Percentiles rank a stretch among this genome's conserved stretches.
Conservation (phyloP, 2,797 vertebrate genomes). For the Dryobates pubescens region DNA sequence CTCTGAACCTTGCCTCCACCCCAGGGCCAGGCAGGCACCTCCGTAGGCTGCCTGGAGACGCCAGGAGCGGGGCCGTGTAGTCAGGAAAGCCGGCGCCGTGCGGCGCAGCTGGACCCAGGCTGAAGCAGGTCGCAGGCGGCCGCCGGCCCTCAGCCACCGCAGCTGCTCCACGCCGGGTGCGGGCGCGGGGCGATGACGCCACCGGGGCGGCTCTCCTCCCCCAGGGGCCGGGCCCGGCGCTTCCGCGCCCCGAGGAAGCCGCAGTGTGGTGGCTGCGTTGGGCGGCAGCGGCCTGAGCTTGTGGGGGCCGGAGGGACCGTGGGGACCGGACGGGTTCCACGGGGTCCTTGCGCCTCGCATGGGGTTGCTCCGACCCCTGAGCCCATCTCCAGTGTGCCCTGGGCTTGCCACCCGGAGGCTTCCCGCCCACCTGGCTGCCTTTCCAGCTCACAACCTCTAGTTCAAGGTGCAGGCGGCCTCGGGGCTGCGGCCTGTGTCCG, state of each 20-base stretch:
- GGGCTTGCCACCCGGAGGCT: neutral
- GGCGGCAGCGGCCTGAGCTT: rapidly evolving
- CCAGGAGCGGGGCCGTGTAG: rapidly evolving
- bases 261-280: neutral
- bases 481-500: neutral
- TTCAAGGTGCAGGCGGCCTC: neutral
- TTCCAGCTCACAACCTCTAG: neutral
- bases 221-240: neutral
- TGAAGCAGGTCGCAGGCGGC: too few species aligned
- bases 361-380: neutral
- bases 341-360: rapidly evolving
- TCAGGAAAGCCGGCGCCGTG: rapidly evolving
- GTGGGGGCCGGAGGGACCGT: rapidly evolving
- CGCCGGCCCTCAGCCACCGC: too few species aligned
- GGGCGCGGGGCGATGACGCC: neutral
- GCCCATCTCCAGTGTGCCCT: neutral
- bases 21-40: too few species aligned
- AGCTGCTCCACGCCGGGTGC: too few species aligned
- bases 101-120: rapidly evolving
- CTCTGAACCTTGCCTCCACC: neutral
- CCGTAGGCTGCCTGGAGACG: rapidly evolving
- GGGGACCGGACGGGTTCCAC: rapidly evolving
- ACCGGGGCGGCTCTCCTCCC: neutral
- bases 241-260: neutral
- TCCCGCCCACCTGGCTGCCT: neutral